phyloP scores from a whole-genome alignment of 92 coral and sea anemone genomes.

The Anthopleura xanthogrammica region DNA sequence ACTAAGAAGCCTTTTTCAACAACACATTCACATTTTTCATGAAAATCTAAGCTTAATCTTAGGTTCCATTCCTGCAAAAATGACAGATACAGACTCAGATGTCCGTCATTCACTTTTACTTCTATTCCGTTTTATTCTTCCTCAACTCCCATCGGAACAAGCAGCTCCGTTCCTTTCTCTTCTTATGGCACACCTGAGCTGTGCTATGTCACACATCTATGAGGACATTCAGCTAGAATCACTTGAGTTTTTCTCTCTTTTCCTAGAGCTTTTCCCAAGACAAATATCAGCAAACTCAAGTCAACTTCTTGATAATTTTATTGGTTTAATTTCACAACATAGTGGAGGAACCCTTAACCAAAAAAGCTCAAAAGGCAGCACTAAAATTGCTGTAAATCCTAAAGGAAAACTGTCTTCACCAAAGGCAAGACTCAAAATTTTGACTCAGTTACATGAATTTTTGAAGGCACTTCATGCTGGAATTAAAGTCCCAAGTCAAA shows the following conservation, averaged over 20 bases:
- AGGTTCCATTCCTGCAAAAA: slow-evolving; percentile 59
- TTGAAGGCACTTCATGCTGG: slow-evolving; percentile 43
- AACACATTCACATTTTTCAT: slow-evolving; percentile 55
- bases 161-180: slow-evolving; percentile 77
- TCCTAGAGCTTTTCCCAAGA: slow-evolving; percentile 65
- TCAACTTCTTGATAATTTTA: slow-evolving; percentile 70
- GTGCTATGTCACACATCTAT: slow-evolving; percentile 92
- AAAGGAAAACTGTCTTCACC: slow-evolving; percentile 82
- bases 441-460: slow-evolving; percentile 64
- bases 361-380: slow-evolving; percentile 28
- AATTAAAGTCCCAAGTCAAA: background rate
- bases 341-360: slow-evolving; percentile 29
- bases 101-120: slow-evolving; percentile 83
- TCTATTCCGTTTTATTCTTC: slow-evolving; percentile 58
- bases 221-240: slow-evolving; percentile 92
- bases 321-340: slow-evolving; percentile 69
- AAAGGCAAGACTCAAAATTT: slow-evolving; percentile 68
- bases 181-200: slow-evolving; percentile 79
- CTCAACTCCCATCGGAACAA: slow-evolving; percentile 53
- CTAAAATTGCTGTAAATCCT: slow-evolving; percentile 55
- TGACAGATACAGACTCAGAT: slow-evolving; percentile 74
- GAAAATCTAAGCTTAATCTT: slow-evolving; percentile 67
- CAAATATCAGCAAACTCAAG: slow-evolving; percentile 56
- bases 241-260: slow-evolving; percentile 67
- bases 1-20: slow-evolving; percentile 70